Evolutionary conservation across 1,140 invertebrate species (phyloP), one percentile per base, ranked within the genome.

Genomic region (Teleopsis dalmanni): DNA sequence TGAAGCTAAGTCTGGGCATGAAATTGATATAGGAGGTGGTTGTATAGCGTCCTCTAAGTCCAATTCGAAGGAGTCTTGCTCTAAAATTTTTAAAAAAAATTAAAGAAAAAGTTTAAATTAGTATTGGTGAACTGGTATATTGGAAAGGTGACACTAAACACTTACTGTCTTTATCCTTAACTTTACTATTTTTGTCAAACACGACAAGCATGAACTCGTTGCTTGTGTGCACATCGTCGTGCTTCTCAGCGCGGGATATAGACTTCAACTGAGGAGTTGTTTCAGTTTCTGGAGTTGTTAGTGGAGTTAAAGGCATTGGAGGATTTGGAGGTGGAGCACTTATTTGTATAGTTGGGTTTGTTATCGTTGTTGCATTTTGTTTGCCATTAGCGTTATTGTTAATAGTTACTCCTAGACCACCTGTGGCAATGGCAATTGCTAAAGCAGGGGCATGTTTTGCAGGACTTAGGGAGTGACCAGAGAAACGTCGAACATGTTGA

Each of bases 131-230:
- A 41, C 10, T 18, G 14, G 23, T 25, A 16, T n/a, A n/a, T n/a
- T n/a, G 16, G 13, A 9, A 18, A 19, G 10, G 13, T 31, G 8
- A 14, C 9, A 2, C 13, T 4, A 23, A 48, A 31, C 41, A 65
- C 59, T 61, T 62, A 71, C 74, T 73, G 65, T 75, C 70, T 56
- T 75, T 73, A 50, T 66, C 65, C 54, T 67, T 62, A 46, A 59
- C 56, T 48, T 60, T 68, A 71, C 62, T 76, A 66, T 57, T 75
- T 63, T 53, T 84, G 75, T 23, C 84, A 81, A 68, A 84, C 4
- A 89, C 71, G 25, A 89, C 84, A 27, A 89, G 65, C 84, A 89
- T 87, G 53, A 88, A 85, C 62, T 89, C 86, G 19, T 82, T 85
- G 52, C 68, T 71, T n/a, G 67, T 71, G 37, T 70, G 67, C 3